Base-by-base conservation (phyloP, 2,888 invertebrate species). In the Hedychridium roseum region DNA sequence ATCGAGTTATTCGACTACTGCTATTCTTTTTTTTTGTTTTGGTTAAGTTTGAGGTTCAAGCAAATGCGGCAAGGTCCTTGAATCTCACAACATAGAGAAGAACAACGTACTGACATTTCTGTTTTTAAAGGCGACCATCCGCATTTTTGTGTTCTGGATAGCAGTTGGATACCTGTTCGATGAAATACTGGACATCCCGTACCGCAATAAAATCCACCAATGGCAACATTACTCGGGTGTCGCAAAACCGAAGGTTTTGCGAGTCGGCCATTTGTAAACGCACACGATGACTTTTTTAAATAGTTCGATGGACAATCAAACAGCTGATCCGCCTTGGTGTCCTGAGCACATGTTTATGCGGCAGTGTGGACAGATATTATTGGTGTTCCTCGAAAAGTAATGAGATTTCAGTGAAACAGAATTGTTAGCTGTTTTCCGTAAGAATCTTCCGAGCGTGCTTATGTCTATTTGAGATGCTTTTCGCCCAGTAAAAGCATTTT, bases 341-440 rank as follows among this genome's bases (percentile, higher is more conserved):
- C 5, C 9, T 52, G 57, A 71, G 71, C 73, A 73, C 74, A 73
- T 75, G 74, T 71, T 64, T 63, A 54, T 67, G 68, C 66, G 61
- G 65, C 65, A 60, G 58, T 62, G 57, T 60, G 64, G 58, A 57
- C 41, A 45, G 47, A 49, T 62, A 60, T 66, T 49, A 42, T 41
- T 18, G 23, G 38, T 36, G 42, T 44, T 56, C 38, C 39, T 38
- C 11, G 11, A n/a, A 18, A 53, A 52, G 44, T 41, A 49, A 56
- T 53, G 53, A 48, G n/a, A 16, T 32, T 5, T 23, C 4, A 3
- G 3, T 17, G 50, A 15, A 30, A 46, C 30, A 26, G 45, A 32
- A 35, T 54, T 47, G 31, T 20, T 23, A 30, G 51, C 41, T 45
- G 60, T 72, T 71, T 63, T 57, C 42, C 15, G 23, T 23, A 47